Evolutionary conservation across 2,888 invertebrate species (phyloP).

Genomic region (Troides aeacus): DNA sequence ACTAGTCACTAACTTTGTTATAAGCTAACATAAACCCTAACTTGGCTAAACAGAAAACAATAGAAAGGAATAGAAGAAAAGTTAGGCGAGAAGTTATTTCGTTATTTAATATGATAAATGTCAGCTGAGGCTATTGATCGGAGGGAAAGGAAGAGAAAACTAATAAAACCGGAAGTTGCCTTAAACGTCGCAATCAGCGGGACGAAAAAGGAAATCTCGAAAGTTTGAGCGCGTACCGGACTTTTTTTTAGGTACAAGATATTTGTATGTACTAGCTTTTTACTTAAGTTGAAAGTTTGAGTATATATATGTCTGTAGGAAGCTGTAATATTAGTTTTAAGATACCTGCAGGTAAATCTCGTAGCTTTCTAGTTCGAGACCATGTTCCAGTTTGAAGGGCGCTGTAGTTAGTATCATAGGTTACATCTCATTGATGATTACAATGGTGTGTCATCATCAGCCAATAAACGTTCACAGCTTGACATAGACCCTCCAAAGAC

Average conservation of each 20-base stretch:
- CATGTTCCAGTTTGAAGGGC: too few relatives aligned
- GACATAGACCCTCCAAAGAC: too few relatives aligned
- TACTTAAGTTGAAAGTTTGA: neutral
- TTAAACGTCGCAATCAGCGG: conserved; percentile 25
- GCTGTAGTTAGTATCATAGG: too few relatives aligned
- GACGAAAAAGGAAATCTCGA: conserved; percentile 19
- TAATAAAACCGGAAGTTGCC: conserved; percentile 23
- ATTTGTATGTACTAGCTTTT: conserved; percentile 1
- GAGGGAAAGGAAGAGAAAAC: conserved; percentile 18
- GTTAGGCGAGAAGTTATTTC: neutral
- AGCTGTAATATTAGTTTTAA: too few relatives aligned
- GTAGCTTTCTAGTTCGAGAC: too few relatives aligned
- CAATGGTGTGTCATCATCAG: too few relatives aligned
- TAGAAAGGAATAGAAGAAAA: too few relatives aligned
- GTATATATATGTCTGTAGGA: neutral
- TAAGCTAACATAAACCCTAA: neutral
- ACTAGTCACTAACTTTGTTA: too few relatives aligned
- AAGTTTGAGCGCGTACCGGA: conserved; percentile 18
- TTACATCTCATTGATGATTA: too few relatives aligned
- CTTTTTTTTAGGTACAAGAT: conserved; percentile 15
- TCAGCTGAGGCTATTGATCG: neutral
- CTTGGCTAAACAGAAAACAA: neutral
- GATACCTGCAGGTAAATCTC: too few relatives aligned
- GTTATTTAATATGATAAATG: conserved; percentile 22
- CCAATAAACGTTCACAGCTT: too few relatives aligned